Evolutionary conservation across 1,140 invertebrate species (phyloP), one percentile per base, ranked within the genome.

Genomic region (Leptopilina boulardi): DNA sequence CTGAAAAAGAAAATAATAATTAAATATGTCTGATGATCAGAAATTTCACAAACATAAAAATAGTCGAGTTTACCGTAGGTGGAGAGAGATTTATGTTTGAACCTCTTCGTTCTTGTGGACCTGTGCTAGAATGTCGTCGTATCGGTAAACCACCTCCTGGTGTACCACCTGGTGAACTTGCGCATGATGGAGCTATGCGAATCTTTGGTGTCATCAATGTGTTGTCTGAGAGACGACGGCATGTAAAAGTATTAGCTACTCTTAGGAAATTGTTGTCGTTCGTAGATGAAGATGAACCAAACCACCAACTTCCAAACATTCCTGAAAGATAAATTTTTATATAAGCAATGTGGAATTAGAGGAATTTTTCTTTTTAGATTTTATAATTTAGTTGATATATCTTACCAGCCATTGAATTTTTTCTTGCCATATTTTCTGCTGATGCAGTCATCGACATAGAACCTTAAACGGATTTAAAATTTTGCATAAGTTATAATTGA

Each of bases 161-260:
- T 8, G 96, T 96, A 2, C 95, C 96, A 11, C 96, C 96, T 0
- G 96, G 96, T 2, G 96, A 96, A 13, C 95, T 97, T 2, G 94
- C 95, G 87, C 95, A 96, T n/a, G 95, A 96, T 44, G 95, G 95
- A 2, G 95, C 95, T 44, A 97, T 94, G 13, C 94, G 93, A 80
- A 97, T 97, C 91, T 96, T 97, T 11, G 96, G 96, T 26, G 97
- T 96, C 94, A 97, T 97, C 82, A 98, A 91, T 23, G 96, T 97
- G 89, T 98, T 98, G 90, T 98, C 97, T 3, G 96, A 98, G 23
- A 98, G 93, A 42, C 97, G 94, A 70, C 97, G 94, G 86, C 94
- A 97, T 19, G 96, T 94, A 86, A 96, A 96, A 3, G 94, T 93
- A 84, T 94, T 96, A 47, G 94, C 93, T 2, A 98, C 97, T 54